A percentile compares a stretch with the other conserved stretches of the same genome.
phyloP scores from a whole-genome alignment of 2,888 invertebrate species.

The Belgica antarctica region DNA sequence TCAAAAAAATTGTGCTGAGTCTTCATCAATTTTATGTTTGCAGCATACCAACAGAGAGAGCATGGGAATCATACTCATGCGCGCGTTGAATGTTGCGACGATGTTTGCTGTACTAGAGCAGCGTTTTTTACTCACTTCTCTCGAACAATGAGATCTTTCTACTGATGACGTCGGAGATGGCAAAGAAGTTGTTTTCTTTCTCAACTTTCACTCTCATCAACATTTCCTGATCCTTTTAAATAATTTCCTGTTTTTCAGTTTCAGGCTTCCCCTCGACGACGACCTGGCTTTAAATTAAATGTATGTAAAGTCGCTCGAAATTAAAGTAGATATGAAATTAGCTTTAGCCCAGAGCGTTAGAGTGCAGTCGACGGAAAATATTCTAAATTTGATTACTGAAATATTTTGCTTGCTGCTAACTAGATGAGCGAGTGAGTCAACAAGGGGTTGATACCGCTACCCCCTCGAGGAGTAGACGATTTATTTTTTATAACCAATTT shows the following conservation, averaged over 20 bases:
- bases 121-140: constrained; percentile 1
- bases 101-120: constrained; percentile 29
- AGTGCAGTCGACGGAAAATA: constrained; percentile 15
- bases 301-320: not conserved
- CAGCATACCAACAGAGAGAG: not conserved
- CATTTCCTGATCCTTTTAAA: not conserved
- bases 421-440: not conserved
- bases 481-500: constrained; percentile 36
- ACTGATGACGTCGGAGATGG: not conserved
- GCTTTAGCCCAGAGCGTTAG: constrained; percentile 13
- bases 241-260: not conserved
- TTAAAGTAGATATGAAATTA: too few relatives aligned
- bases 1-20: constrained; percentile 27
- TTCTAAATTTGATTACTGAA: constrained; percentile 34
- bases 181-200: not conserved
- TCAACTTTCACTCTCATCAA: not conserved
- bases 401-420: constrained; percentile 21
- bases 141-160: not conserved
- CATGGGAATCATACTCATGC: not conserved
- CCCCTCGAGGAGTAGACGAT: constrained; percentile 15
- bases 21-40: constrained; percentile 11
- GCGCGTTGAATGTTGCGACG: not conserved
- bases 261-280: not conserved
- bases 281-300: not conserved
- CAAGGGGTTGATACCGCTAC: constrained; percentile 25